These are phyloP conservation scores for Amphipyra berbera DNA, from an alignment of 2,888 invertebrate genomes.

Conservation along the genomic window DNA sequence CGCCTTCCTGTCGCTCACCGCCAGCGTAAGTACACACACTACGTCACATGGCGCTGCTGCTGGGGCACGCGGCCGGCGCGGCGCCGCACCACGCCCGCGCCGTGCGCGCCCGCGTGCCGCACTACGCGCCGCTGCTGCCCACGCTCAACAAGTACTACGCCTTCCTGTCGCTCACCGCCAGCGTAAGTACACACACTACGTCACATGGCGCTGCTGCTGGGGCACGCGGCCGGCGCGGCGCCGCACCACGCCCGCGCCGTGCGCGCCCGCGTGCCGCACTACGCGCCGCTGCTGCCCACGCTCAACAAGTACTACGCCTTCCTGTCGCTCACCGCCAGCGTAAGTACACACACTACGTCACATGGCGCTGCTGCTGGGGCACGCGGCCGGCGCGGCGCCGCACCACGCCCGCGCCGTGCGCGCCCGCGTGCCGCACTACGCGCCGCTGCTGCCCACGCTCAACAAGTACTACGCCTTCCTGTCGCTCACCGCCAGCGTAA, in stretches of 20 bases:
- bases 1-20: slow-evolving; percentile 92
- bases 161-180: slow-evolving; percentile 97
- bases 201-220: slow-evolving; percentile 92
- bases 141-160: slow-evolving; percentile 94
- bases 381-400: slow-evolving; percentile 62
- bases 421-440: slow-evolving; percentile 93
- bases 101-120: slow-evolving; percentile 93
- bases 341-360: slow-evolving; percentile 83
- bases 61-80: slow-evolving; percentile 96
- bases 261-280: slow-evolving; percentile 93
- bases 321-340: slow-evolving; percentile 97
- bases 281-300: slow-evolving; percentile 93
- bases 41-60: slow-evolving; percentile 93
- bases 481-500: slow-evolving; percentile 95
- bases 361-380: slow-evolving; percentile 80
- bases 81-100: slow-evolving; percentile 92
- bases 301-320: slow-evolving; percentile 96
- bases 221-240: slow-evolving; percentile 95
- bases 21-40: slow-evolving; percentile 91
- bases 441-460: slow-evolving; percentile 92
- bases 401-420: slow-evolving; percentile 93
- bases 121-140: slow-evolving; percentile 95
- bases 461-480: slow-evolving; percentile 93
- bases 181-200: slow-evolving; percentile 89
- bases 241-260: slow-evolving; percentile 93